Conservation (phyloP, 2,113 vertebrate species). For the Aspidoscelis tigris region DNA sequence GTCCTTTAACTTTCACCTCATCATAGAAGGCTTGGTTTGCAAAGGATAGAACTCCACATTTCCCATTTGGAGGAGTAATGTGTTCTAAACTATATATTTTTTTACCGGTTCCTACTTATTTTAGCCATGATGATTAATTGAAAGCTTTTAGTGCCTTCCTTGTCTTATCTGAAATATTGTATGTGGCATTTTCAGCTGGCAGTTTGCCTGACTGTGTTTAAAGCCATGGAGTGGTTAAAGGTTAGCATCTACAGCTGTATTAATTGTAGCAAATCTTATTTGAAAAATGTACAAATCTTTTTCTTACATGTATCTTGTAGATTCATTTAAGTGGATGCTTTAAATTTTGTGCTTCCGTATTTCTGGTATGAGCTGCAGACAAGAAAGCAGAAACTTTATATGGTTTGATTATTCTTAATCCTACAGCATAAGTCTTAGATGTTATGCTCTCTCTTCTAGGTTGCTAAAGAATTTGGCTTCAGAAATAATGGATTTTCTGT, state of each 20-base stretch:
- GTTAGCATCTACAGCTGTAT: not conserved
- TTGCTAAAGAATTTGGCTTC: conserved; percentile 97
- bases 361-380: not conserved
- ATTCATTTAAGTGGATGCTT: not conserved
- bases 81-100: not conserved
- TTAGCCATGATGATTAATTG: not conserved
- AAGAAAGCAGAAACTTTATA: not conserved
- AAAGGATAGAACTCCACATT: no score
- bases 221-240: not conserved
- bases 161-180: not conserved
- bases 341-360: not conserved
- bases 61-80: no score
- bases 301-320: not conserved
- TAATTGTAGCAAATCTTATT: not conserved
- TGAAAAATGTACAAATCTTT: not conserved
- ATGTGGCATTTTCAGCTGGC: not conserved
- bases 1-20: no score
- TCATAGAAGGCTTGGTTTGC: no score
- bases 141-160: not conserved
- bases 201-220: conserved; percentile 11
- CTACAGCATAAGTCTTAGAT: not conserved
- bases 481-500: conserved; percentile 94
- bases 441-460: conserved; percentile 73
- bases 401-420: not conserved
- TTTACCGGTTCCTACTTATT: not conserved